Evolutionary conservation across 2,888 invertebrate genomes (phyloP).

Genomic region (Choristoneura rosaceana): DNA sequence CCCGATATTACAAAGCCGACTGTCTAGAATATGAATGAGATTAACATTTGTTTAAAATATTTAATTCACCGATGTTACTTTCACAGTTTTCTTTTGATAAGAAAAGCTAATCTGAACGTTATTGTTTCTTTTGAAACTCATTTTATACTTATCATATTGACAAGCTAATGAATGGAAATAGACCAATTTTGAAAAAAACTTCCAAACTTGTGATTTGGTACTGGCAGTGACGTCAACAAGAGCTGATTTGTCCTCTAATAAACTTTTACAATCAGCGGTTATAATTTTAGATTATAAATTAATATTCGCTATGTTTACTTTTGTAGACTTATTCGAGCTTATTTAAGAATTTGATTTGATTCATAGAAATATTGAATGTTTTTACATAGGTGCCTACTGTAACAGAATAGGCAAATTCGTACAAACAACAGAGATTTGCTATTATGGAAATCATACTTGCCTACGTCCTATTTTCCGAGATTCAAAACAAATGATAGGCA

Average conservation of each 20-base stretch:
- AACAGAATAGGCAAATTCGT: background rate
- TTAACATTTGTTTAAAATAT: conserved; percentile 1
- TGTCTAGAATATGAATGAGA: conserved; percentile 1
- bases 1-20: background rate
- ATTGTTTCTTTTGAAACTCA: background rate
- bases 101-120: background rate
- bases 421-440: conserved; percentile 4
- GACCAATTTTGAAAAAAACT: background rate
- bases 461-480: background rate
- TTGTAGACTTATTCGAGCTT: too few species aligned
- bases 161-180: background rate
- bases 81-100: conserved; percentile 5
- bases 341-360: too few species aligned
- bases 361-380: background rate
- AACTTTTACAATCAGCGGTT: too few species aligned
- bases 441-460: background rate
- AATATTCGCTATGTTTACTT: too few species aligned
- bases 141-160: background rate
- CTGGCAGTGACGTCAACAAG: too few species aligned
- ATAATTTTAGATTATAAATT: too few species aligned
- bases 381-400: background rate
- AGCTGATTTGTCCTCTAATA: too few species aligned
- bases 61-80: conserved; percentile 3
- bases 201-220: background rate
- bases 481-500: background rate